Base-by-base conservation (phyloP, 2,888 invertebrate genomes). In the Schizotus pectinicornis region DNA sequence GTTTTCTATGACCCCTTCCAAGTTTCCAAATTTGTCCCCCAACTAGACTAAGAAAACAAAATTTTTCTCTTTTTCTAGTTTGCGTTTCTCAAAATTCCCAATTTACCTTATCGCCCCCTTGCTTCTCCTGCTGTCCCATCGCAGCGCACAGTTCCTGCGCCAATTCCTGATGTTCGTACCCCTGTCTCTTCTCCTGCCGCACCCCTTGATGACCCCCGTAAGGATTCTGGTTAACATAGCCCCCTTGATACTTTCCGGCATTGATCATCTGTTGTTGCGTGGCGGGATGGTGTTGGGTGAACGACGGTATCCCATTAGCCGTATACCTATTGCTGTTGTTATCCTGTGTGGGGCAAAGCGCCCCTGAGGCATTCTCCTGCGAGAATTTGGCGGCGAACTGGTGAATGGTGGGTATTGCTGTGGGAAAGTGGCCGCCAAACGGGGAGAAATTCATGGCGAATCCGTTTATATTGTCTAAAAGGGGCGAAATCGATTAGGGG, bases 391-490 rank as follows among this genome's bases (percentile, higher is more conserved):
- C 89, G 33, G 90, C 86, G 79, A 92, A 92, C 80, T 93, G 92
- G 79, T 92, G 91, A 75, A 93, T 90, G 57, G 88, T 87, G 65
- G 92, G 91, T 69, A 92, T 86, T 68, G 88, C 85, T 67, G 88
- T 86, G 70, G 90, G 88, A 77, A 89, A 91, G 80, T 87, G 92
- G 71, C 89, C 88, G 71, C 90, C 90, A 79, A 92, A 93, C 67
- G 92, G 91, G 73, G 92, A 87, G 82, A 93, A 93, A 83, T 93
- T 93, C 93, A 93, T 93, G 74, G 13, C 63, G 48, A 49, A 41
- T 51, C 46, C 77, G 34, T 57, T 39, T 46, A 64, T 58, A 58
- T 58, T 54, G 52, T 52, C 58, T 53, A 39, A 47, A 58, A 48
- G 22, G 9, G 31, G 9, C 7, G 14, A 6, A 13, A 47, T 11